Percentiles rank a stretch among this genome's conserved stretches.
Conservation (phyloP, 2,113 vertebrate genomes). For the Trachemys scripta region DNA sequence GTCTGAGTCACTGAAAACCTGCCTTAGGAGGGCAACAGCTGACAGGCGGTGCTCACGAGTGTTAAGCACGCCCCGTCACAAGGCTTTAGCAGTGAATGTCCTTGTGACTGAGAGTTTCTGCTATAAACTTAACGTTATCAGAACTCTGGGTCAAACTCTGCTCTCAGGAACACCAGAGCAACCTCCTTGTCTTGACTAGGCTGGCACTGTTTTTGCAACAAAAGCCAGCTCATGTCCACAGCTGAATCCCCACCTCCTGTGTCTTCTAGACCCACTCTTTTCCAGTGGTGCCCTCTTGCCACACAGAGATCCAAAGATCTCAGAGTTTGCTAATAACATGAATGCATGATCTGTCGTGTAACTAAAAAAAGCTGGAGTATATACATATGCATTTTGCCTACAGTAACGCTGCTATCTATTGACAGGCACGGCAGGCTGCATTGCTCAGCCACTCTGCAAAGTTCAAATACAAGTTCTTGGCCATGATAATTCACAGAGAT, state of each 20-base stretch:
- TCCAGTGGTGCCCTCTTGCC: not conserved
- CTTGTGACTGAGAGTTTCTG: not conserved
- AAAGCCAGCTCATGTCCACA: not conserved
- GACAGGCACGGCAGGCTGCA: constrained; percentile 49
- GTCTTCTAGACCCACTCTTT: not conserved
- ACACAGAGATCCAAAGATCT: constrained; percentile 33
- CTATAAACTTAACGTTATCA: accelerated
- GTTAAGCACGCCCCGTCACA: not conserved
- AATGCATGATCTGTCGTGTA: not conserved
- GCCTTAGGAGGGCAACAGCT: not conserved
- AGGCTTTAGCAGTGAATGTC: not conserved
- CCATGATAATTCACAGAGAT: constrained; percentile 55
- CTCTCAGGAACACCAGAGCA: not conserved
- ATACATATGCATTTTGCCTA: constrained; percentile 55
- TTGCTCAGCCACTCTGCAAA: constrained; percentile 51
- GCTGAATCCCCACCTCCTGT: not conserved
- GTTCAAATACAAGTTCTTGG: constrained; percentile 44
- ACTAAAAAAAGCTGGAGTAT: not conserved
- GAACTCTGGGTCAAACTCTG: not conserved
- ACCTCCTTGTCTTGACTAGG: not conserved
- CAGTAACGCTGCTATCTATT: constrained; percentile 61
- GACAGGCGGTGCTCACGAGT: not conserved
- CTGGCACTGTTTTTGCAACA: not conserved
- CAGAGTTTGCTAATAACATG: constrained; percentile 25
- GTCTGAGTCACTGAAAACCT: not conserved